phyloP scores from a whole-genome alignment of 1,140 invertebrate genomes.

The Microplitis mediator region DNA sequence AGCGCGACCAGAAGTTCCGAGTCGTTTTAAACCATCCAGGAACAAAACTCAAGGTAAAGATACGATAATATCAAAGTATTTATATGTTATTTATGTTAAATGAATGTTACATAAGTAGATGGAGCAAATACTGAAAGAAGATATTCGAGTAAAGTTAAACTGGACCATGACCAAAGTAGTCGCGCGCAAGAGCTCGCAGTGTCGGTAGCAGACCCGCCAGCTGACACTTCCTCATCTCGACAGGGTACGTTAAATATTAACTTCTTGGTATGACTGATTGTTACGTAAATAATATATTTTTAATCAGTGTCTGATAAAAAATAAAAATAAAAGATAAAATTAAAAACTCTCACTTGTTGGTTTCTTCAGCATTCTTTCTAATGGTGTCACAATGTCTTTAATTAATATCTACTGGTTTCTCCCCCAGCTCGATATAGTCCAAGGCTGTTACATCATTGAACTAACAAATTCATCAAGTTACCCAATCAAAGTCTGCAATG shows the following conservation, averaged over 20 bases:
- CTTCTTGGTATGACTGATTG: not conserved
- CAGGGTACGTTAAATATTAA: conserved; percentile 37
- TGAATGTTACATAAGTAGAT: conserved; percentile 1
- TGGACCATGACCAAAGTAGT: conserved; percentile 46
- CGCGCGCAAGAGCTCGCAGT: conserved; percentile 54
- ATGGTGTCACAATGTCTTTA: not conserved
- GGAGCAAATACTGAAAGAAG: not conserved
- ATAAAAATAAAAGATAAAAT: not conserved
- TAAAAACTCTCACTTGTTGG: conserved; percentile 6
- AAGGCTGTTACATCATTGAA: conserved; percentile 31
- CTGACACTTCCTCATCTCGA: conserved; percentile 30
- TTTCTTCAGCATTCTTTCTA: not conserved
- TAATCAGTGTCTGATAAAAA: not conserved
- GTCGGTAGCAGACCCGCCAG: conserved; percentile 47
- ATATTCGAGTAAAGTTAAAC: conserved; percentile 6
- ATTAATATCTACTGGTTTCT: conserved; percentile 27
- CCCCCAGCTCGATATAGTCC: conserved; percentile 28
- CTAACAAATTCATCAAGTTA: conserved; percentile 28
- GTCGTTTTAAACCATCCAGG: not conserved
- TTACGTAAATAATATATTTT: conserved; percentile 20
- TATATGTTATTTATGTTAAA: not conserved
- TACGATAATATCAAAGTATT: too few species aligned
- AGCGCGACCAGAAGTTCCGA: conserved; percentile 13
- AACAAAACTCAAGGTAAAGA: too few species aligned
- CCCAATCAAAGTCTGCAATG: conserved; percentile 20